Evolutionary conservation across 2,113 vertebrate genomes (phyloP).

Genomic region (Channa maculata): DNA sequence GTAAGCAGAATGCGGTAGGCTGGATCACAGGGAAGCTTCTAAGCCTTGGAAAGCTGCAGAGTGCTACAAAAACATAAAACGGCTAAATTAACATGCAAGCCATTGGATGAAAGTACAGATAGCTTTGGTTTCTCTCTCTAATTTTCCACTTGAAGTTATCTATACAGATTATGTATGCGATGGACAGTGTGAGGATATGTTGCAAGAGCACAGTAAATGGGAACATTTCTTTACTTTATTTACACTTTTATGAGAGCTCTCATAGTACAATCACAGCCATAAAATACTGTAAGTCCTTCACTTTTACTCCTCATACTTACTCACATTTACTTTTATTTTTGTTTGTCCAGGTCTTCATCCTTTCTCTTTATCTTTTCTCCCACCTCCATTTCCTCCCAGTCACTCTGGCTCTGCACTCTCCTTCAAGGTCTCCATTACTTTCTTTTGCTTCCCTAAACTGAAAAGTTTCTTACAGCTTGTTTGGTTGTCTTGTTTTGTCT

Average conservation of each 20-base stretch:
- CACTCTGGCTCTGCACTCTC: not conserved
- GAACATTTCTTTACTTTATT: slow-evolving; percentile 32
- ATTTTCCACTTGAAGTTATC: slow-evolving; percentile 22
- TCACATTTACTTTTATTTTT: slow-evolving; percentile 47
- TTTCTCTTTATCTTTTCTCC: not conserved
- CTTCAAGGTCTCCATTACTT: slow-evolving; percentile 3
- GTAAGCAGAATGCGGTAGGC: slow-evolving; percentile 28
- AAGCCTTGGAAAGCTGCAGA: slow-evolving; percentile 22
- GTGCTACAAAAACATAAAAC: slow-evolving; percentile 25
- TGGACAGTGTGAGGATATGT: slow-evolving; percentile 2
- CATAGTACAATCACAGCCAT: slow-evolving; percentile 16
- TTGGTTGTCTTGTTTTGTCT: slow-evolving; percentile 48
- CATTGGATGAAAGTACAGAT: slow-evolving; percentile 1
- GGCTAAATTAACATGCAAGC: slow-evolving; percentile 27
- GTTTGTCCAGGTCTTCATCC: slow-evolving; percentile 17
- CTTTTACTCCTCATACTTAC: slow-evolving; percentile 25
- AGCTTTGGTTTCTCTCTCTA: slow-evolving; percentile 1
- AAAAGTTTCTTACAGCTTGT: slow-evolving; percentile 34
- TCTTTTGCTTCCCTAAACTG: slow-evolving; percentile 1
- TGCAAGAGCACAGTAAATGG: slow-evolving; percentile 22
- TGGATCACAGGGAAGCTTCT: slow-evolving; percentile 36
- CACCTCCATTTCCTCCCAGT: too few relatives aligned
- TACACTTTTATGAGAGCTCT: slow-evolving; percentile 21
- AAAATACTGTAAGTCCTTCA: slow-evolving; percentile 28
- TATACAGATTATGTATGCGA: slow-evolving; percentile 13